Base-by-base conservation (phyloP, 2,888 invertebrate species). In the Ellobium chinense region DNA sequence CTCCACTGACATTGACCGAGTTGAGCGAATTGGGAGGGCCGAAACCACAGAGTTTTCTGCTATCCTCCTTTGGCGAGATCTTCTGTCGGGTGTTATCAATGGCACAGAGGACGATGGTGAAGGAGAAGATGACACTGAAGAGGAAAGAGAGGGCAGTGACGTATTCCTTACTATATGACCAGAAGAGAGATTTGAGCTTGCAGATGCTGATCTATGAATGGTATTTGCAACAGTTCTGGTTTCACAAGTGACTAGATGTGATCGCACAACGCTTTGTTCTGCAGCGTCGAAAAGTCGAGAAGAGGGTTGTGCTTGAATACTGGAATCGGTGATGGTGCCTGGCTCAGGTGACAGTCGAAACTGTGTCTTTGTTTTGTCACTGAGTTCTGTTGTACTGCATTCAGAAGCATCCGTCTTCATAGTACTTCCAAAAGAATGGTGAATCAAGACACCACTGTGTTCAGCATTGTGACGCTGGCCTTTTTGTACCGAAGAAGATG, bases 81-180 rank as follows among this genome's bases (percentile, higher is more conserved):
- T 39, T 60, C 60, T 37, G 62, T 56, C 60, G 2, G 21, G 27
- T 37, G 37, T 24, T n/a, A n/a, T n/a, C 21, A 29, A 5, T 3
- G 78, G 29, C 2, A 46, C 4, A 39, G 70, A 34, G 4, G 46
- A 60, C 4, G 73, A 60, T 18, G 58, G 54, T 31, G 73, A n/a
- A 1, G 70, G 18, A 5, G 70, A 58, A 7, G 63, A 69, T 74
- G 24, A 68, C 21, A 37, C 34, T 77, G 77, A 68, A 21, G 63
- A 56, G 4, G 60, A 21, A 9, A 46, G 3, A 29, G 66, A 27
- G 14, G 73, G 29, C 31, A 60, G n/a, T 14, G 74, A 69, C 24
- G 31, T 24, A 2, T 68, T 68, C 27, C 68, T 46, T 3, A n/a
- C 9, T 2, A 27, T 18, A 18, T 18, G 9, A 18, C 9, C 46